Evolutionary conservation across 2,888 invertebrate genomes (phyloP).

Genomic region (Macaria liturata): DNA sequence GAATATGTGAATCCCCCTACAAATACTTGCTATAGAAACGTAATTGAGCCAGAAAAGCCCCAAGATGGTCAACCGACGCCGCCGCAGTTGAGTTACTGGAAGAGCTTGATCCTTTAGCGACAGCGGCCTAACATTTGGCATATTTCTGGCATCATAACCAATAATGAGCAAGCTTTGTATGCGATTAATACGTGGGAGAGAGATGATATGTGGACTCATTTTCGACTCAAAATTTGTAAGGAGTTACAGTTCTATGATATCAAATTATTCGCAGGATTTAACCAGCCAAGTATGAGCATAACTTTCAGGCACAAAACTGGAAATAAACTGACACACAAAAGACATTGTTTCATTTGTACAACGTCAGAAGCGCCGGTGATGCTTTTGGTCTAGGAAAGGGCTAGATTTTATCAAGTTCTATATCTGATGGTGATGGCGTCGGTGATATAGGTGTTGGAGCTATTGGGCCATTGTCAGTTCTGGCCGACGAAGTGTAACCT

Average conservation of each 20-base stretch:
- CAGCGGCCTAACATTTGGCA: too few relatives aligned
- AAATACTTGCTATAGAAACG: constrained; percentile 13
- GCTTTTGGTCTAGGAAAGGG: constrained; percentile 32
- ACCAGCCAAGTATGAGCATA: constrained; percentile 25
- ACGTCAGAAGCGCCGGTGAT: constrained; percentile 45
- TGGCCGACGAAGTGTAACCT: constrained; percentile 11
- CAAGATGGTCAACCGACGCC: too few relatives aligned
- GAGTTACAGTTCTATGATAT: too few relatives aligned
- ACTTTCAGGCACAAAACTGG: constrained; percentile 32
- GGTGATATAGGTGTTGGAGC: constrained; percentile 21
- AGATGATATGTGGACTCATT: too few relatives aligned
- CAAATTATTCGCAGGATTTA: too few relatives aligned
- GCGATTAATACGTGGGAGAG: too few relatives aligned
- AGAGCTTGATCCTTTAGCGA: too few relatives aligned
- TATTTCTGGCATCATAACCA: too few relatives aligned
- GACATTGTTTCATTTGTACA: constrained; percentile 71
- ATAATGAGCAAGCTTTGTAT: too few relatives aligned
- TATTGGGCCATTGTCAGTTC: constrained; percentile 30
- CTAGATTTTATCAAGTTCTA: constrained; percentile 35
- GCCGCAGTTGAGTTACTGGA: too few relatives aligned
- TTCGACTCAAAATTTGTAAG: too few relatives aligned
- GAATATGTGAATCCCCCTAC: constrained; percentile 29
- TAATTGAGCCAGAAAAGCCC: too few relatives aligned
- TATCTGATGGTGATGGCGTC: constrained; percentile 33
- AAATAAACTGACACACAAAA: constrained; percentile 62